These are phyloP conservation scores for Ameiurus melas DNA, from an alignment of 2,113 vertebrate species.

Conservation along the genomic window DNA sequence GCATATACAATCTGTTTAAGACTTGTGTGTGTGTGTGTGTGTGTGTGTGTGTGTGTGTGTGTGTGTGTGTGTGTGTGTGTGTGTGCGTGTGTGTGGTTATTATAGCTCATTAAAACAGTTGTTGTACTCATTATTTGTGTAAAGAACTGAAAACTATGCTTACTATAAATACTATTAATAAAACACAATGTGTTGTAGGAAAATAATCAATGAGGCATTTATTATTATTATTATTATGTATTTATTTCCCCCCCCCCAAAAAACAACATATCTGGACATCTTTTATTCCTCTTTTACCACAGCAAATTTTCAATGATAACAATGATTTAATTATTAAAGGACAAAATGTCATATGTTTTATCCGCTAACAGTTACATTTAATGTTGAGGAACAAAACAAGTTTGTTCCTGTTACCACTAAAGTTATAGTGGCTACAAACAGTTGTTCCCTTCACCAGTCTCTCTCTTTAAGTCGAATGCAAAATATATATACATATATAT, in stretches of 20 bases:
- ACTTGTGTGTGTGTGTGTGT: slow-evolving; percentile 14
- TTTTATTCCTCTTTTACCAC: background rate
- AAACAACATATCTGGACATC: background rate
- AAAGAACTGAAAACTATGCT: slow-evolving; percentile 6
- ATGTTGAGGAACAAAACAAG: background rate
- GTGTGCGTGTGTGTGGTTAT: slow-evolving; percentile 1
- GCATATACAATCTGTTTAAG: slow-evolving; percentile 8
- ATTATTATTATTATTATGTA: no score
- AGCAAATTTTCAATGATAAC: background rate
- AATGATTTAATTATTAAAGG: background rate
- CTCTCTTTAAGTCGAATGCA: background rate
- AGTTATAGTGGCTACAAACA: background rate
- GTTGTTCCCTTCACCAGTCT: background rate
- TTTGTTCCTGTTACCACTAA: background rate
- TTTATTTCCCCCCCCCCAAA: no score
- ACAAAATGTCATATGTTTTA: background rate
- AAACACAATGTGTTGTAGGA: background rate
- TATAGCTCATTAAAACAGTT: background rate
- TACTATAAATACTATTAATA: slow-evolving; percentile 6
- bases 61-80: slow-evolving; percentile 16
- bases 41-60: slow-evolving; percentile 2
- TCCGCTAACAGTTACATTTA: background rate
- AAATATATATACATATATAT: no score
- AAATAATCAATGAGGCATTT: background rate
- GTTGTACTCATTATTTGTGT: slow-evolving; percentile 13